A percentile compares a stretch with the other conserved stretches of the same genome.
Evolutionary conservation across 2,797 vertebrate species (phyloP).

Genomic region (Neostethus bicornis): DNA sequence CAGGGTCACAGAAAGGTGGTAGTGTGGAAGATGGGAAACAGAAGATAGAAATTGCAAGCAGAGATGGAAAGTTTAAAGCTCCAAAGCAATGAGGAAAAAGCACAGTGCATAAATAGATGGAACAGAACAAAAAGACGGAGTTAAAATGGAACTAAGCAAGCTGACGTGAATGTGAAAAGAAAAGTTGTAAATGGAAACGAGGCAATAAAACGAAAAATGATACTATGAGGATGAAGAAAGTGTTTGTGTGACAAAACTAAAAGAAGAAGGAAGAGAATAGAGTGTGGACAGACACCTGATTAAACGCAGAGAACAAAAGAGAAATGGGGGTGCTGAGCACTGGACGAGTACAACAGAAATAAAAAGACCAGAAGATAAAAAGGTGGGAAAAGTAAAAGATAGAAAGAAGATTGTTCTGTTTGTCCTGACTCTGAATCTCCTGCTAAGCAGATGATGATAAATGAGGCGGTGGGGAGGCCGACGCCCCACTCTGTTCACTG

Average conservation of each 20-base stretch:
- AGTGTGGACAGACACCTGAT: conserved; percentile 24
- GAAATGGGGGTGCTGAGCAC: conserved; percentile 22
- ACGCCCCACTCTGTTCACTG: conserved; percentile 62
- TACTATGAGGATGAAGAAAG: conserved; percentile 26
- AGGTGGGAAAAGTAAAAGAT: conserved; percentile 45
- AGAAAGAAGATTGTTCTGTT: conserved; percentile 69
- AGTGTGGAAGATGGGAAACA: conserved; percentile 48
- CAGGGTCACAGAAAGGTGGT: conserved; percentile 42
- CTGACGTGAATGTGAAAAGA: conserved; percentile 31
- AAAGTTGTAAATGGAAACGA: conserved; percentile 33
- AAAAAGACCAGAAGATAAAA: conserved; percentile 45
- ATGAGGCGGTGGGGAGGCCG: conserved; percentile 71
- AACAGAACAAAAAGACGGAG: conserved; percentile 28
- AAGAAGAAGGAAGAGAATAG: conserved; percentile 33
- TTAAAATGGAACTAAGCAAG: conserved; percentile 4
- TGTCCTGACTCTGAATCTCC: conserved; percentile 72
- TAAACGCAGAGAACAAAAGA: conserved; percentile 26
- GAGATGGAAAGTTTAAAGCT: conserved; percentile 43
- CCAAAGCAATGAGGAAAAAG: conserved; percentile 40
- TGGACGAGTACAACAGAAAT: conserved; percentile 37
- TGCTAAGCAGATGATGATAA: conserved; percentile 84
- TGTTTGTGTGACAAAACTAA: conserved; percentile 20
- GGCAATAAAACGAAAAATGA: conserved; percentile 14
- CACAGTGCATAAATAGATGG: conserved; percentile 39
- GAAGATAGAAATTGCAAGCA: conserved; percentile 46